Conservation (phyloP, 2,113 vertebrate species). For the Calidris pugnax region DNA sequence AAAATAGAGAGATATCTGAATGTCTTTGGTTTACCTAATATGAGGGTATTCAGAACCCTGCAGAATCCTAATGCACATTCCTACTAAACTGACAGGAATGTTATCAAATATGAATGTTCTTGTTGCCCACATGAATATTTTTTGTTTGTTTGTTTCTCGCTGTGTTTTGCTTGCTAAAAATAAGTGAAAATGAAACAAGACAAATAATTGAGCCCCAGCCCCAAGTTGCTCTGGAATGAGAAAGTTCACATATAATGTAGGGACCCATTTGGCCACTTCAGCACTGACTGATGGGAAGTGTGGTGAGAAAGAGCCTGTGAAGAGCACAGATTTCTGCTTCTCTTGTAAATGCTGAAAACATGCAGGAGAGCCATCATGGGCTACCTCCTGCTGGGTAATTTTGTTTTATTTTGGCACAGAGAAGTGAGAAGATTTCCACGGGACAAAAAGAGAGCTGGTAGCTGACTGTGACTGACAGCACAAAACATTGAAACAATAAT, state of each 20-base stretch:
- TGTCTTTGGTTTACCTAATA: background rate
- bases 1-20: background rate
- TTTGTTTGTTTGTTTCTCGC: background rate
- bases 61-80: background rate
- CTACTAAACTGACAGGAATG: background rate
- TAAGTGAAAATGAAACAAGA: background rate
- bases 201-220: background rate
- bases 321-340: background rate
- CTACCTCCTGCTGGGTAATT: background rate
- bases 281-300: background rate
- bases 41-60: background rate
- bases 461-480: slow-evolving; percentile 38
- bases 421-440: slow-evolving; percentile 12
- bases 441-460: slow-evolving; percentile 1
- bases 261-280: background rate
- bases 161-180: background rate
- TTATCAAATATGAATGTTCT: slow-evolving; percentile 7
- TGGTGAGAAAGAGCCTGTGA: background rate
- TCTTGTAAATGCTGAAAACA: background rate
- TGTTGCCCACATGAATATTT: background rate
- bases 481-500: slow-evolving; percentile 44
- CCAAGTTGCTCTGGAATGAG: background rate
- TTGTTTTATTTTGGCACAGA: slow-evolving; percentile 34
- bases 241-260: background rate
- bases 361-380: background rate